Conservation (phyloP, 2,797 vertebrate genomes). For the Lycodopsis pacificus region DNA sequence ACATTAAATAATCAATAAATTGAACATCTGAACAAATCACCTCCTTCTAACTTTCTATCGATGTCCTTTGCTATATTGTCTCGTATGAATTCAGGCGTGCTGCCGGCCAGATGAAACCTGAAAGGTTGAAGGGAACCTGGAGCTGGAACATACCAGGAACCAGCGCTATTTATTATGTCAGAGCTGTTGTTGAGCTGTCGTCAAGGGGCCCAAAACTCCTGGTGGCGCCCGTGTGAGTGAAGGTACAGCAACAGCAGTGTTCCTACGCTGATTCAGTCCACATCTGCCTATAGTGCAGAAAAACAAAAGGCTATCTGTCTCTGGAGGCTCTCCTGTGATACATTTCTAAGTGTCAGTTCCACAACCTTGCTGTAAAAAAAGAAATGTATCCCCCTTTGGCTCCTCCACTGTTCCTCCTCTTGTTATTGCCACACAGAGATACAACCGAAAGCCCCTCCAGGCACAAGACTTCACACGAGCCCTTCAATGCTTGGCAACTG, state of each 20-base stretch:
- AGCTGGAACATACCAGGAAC: slow-evolving; percentile 23
- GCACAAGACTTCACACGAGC: slow-evolving; percentile 78
- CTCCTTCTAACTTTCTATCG: not conserved
- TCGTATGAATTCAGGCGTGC: not conserved
- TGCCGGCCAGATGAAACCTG: slow-evolving; percentile 24
- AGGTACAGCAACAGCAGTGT: slow-evolving; percentile 50
- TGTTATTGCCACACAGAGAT: slow-evolving; percentile 67
- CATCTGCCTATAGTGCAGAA: slow-evolving; percentile 61
- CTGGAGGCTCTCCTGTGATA: slow-evolving; percentile 72
- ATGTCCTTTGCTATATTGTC: not conserved
- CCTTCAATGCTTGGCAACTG: slow-evolving; percentile 63
- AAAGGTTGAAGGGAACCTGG: slow-evolving; percentile 15
- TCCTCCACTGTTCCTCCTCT: slow-evolving; percentile 59
- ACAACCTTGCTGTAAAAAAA: slow-evolving; percentile 65
- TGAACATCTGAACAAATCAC: not conserved
- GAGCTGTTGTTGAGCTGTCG: slow-evolving; percentile 41
- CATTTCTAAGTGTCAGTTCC: slow-evolving; percentile 78
- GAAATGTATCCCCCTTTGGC: slow-evolving; percentile 39
- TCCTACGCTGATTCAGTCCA: slow-evolving; percentile 55
- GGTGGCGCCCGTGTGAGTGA: slow-evolving; percentile 33
- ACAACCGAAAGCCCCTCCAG: slow-evolving; percentile 70
- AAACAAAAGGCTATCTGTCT: slow-evolving; percentile 77
- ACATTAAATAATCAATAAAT: not conserved
- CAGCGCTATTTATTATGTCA: slow-evolving; percentile 43
- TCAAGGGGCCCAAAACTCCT: slow-evolving; percentile 38